phyloP scores from a whole-genome alignment of 2,888 invertebrate species.

The Acanthoscelides obtectus region DNA sequence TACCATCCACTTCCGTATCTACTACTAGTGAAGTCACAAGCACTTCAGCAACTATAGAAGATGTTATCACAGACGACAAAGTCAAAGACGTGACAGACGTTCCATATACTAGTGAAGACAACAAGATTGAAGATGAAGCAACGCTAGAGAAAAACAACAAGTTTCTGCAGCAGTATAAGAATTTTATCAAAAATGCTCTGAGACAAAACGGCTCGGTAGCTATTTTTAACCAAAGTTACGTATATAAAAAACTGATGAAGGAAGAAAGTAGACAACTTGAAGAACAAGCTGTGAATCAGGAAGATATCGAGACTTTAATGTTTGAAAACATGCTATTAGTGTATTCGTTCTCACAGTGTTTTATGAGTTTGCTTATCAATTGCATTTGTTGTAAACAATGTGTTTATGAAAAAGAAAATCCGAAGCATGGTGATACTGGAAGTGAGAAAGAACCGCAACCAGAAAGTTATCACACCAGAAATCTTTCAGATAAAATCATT shows the following conservation, averaged over 20 bases:
- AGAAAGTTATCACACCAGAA: too few species aligned
- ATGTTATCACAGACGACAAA: background rate
- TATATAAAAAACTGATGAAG: background rate
- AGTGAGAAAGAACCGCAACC: too few species aligned
- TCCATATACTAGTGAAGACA: background rate
- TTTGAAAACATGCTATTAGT: background rate
- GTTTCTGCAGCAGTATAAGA: background rate
- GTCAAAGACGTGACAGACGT: background rate
- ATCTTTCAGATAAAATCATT: background rate
- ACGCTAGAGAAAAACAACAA: background rate
- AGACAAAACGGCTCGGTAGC: background rate
- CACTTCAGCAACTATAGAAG: background rate
- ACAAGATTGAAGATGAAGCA: background rate
- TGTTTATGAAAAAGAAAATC: background rate
- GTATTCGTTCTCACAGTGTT: background rate
- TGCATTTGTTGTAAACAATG: background rate
- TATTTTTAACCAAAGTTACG: background rate
- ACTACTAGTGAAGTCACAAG: background rate
- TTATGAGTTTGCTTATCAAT: background rate
- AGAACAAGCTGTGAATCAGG: background rate
- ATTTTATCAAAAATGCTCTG: background rate
- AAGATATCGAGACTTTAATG: background rate
- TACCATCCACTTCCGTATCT: background rate
- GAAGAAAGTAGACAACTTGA: background rate
- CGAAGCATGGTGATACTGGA: background rate